Conservation (phyloP, 2,113 vertebrate genomes). For the Sylvietta virens region DNA sequence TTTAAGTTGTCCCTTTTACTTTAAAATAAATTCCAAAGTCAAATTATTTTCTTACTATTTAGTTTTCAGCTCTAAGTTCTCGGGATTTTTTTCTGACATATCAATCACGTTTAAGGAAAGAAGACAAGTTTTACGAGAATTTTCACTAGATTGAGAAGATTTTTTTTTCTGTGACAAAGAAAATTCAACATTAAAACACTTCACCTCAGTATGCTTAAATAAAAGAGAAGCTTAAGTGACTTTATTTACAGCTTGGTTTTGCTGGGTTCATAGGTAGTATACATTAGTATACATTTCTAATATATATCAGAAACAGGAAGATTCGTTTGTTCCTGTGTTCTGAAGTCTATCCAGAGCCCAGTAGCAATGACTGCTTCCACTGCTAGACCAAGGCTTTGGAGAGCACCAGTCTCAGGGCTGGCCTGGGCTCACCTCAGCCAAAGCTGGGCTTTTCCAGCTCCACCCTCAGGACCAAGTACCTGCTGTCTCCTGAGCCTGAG, state of each 20-base stretch:
- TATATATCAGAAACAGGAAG: background rate
- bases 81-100: fast-evolving
- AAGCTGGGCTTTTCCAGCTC: background rate
- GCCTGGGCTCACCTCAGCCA: background rate
- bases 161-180: background rate
- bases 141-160: background rate
- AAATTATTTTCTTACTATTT: background rate
- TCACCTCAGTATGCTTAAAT: background rate
- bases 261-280: background rate
- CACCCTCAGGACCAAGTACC: fast-evolving
- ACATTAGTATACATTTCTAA: background rate
- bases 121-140: background rate
- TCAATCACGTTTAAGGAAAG: background rate
- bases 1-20: background rate
- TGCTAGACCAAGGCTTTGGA: background rate
- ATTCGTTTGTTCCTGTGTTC: background rate
- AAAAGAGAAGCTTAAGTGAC: background rate
- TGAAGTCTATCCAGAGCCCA: background rate
- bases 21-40: background rate
- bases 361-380: background rate
- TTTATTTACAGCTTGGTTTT: background rate
- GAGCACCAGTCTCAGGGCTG: background rate
- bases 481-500: too few species aligned
- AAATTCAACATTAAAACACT: background rate
- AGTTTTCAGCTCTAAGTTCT: background rate